Evolutionary conservation across 2,113 vertebrate genomes (phyloP).

Genomic region (Mixornis gularis): DNA sequence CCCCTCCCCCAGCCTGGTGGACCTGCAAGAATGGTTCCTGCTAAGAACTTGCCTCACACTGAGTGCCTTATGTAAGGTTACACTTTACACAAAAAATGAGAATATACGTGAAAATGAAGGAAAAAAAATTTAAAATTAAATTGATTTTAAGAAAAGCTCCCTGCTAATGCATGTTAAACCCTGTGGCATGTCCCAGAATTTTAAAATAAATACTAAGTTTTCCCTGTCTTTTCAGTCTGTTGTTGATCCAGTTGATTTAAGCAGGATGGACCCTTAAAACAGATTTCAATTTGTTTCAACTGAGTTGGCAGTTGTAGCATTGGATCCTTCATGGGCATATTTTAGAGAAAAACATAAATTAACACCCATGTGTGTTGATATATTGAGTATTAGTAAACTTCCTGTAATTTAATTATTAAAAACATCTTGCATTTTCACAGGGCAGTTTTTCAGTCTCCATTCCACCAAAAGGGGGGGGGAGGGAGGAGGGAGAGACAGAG

Average conservation of each 20-base stretch:
- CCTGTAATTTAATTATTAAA: not conserved
- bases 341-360: not conserved
- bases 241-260: not conserved
- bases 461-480: not conserved
- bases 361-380: not conserved
- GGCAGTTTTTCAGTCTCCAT: not conserved
- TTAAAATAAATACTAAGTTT: not conserved
- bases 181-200: not conserved
- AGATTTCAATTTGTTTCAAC: not conserved
- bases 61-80: not conserved
- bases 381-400: not conserved
- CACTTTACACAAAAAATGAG: not conserved
- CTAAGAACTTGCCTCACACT: not conserved
- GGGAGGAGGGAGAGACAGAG: not conserved
- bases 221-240: not conserved
- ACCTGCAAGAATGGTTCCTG: not conserved
- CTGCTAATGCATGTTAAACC: not conserved
- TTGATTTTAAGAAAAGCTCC: fast-evolving
- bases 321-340: not conserved
- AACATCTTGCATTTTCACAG: not conserved
- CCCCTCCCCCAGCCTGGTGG: too few relatives aligned
- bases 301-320: not conserved
- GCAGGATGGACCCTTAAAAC: not conserved
- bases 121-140: not conserved
- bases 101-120: not conserved